Conservation (phyloP, 37 sponge, comb jelly and placozoan genomes). For the Chondrosia reniformis region DNA sequence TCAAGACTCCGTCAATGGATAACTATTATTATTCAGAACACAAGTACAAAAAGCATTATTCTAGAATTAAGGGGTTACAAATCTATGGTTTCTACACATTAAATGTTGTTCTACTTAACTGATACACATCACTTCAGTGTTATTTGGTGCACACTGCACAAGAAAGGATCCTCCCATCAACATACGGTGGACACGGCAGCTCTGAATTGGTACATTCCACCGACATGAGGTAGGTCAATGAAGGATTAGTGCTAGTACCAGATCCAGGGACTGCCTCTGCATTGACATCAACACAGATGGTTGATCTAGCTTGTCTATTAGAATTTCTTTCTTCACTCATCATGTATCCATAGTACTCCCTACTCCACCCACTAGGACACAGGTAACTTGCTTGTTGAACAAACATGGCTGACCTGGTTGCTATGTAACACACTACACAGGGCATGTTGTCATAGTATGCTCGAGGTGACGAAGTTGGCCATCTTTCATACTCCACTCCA, state of each 20-base stretch:
- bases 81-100: no score
- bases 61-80: no score
- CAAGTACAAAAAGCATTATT: no score
- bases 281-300: conserved; percentile 42
- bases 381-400: conserved; percentile 38
- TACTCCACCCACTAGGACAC: conserved; percentile 36
- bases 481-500: conserved; percentile 42
- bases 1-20: no score
- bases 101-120: no score
- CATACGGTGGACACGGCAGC: conserved; percentile 49
- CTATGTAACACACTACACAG: conserved; percentile 51
- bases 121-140: no score
- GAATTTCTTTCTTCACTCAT: conserved; percentile 23
- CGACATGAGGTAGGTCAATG: conserved; percentile 26
- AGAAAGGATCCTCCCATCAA: conserved; percentile 18
- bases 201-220: conserved; percentile 38
- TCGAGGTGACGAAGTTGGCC: not conserved
- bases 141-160: conserved; percentile 55
- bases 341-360: conserved; percentile 59
- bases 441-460: conserved; percentile 26
- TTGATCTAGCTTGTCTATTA: not conserved
- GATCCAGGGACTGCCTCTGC: conserved; percentile 31
- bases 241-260: conserved; percentile 14
- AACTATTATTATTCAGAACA: no score
- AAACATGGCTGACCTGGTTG: conserved; percentile 13